These are phyloP conservation scores for Drosophila kurseongensis DNA, from an alignment of 1,140 invertebrate species.

Conservation along the genomic window DNA sequence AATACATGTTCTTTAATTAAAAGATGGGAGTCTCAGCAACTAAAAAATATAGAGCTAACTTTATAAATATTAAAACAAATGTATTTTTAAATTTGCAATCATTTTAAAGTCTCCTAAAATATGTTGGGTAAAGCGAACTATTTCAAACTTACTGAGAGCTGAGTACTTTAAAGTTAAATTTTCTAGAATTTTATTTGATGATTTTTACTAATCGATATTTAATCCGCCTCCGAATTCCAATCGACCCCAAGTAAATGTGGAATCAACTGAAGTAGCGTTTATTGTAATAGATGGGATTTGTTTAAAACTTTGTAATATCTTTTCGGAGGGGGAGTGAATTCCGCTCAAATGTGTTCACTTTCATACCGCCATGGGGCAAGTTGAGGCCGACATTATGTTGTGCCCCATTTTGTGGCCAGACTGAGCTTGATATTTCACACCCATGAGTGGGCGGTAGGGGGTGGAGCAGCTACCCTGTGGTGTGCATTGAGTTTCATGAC, in stretches of 20 bases:
- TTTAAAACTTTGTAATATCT: conserved; percentile 50
- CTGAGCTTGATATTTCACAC: neutral
- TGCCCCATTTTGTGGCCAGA: conserved; percentile 29
- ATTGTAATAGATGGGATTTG: neutral
- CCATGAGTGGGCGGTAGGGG: neutral
- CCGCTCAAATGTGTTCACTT: conserved; percentile 10
- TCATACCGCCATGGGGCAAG: conserved; percentile 4
- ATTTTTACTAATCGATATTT: neutral
- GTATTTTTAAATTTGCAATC: too few relatives aligned
- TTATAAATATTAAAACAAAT: too few relatives aligned
- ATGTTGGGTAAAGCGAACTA: too few relatives aligned
- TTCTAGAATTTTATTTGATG: too few relatives aligned
- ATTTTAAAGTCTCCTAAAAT: too few relatives aligned
- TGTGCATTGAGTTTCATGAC: conserved; percentile 73
- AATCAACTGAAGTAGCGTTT: neutral
- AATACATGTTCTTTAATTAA: too few relatives aligned
- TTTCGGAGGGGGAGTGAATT: conserved; percentile 3
- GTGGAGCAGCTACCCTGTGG: conserved; percentile 1
- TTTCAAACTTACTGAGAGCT: too few relatives aligned
- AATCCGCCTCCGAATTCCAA: neutral
- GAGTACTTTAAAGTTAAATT: too few relatives aligned
- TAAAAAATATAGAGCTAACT: too few relatives aligned
- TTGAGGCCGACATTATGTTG: conserved; percentile 26
- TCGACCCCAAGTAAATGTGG: neutral
- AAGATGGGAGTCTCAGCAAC: too few relatives aligned